A percentile compares a stretch with the other conserved stretches of the same genome.
Conservation (phyloP, 2,797 vertebrate genomes). For the Diplodus sargus region DNA sequence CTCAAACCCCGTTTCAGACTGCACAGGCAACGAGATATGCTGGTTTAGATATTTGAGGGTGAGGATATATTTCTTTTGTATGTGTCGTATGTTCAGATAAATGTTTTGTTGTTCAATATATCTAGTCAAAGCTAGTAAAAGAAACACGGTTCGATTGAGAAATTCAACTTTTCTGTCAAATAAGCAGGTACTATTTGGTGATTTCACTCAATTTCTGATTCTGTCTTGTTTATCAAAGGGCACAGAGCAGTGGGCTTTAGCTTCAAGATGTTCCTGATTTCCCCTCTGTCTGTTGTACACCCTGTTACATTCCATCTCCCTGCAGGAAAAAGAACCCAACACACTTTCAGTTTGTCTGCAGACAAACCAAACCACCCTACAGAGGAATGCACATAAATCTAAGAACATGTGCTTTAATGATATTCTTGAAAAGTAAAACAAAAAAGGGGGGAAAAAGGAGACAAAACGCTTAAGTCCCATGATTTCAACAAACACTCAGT, state of each 20-base stretch:
- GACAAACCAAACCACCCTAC: constrained; percentile 1
- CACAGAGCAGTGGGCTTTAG: neutral
- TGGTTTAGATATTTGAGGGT: neutral
- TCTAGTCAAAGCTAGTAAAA: neutral
- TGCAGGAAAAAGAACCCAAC: neutral
- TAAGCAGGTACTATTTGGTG: neutral
- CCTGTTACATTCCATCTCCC: constrained; percentile 17
- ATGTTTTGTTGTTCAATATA: neutral
- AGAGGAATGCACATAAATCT: neutral
- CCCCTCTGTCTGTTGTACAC: neutral
- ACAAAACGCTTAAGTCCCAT: neutral
- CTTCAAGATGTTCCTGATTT: neutral
- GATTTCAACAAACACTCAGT: neutral
- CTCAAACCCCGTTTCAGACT: neutral
- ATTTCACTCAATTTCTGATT: neutral
- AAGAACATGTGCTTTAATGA: neutral
- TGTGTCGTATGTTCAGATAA: no score
- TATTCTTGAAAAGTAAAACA: neutral
- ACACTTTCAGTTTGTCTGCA: constrained; percentile 28
- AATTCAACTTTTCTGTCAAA: neutral
- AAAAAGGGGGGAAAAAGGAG: no score
- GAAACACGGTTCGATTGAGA: fast-evolving
- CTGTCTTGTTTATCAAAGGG: neutral
- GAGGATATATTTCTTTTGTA: neutral
- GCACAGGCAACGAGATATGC: neutral